These are phyloP conservation scores for Mantis religiosa DNA, from an alignment of 2,888 invertebrate genomes.

Conservation along the genomic window DNA sequence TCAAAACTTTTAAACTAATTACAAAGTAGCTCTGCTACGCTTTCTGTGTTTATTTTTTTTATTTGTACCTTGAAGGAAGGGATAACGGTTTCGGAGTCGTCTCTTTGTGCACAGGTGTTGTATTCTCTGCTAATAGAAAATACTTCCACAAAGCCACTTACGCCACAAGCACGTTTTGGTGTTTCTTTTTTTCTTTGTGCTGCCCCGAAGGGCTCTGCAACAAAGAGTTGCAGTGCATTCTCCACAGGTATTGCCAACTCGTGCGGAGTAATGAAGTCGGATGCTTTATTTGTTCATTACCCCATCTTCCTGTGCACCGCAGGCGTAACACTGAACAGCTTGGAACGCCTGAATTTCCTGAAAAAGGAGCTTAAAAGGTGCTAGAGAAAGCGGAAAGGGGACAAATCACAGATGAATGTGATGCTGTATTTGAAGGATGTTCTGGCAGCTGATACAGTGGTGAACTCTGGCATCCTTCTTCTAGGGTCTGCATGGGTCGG, in stretches of 20 bases:
- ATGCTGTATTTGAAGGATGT: too few relatives aligned
- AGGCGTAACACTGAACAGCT: background rate
- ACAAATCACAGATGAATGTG: too few relatives aligned
- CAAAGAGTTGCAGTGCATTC: background rate
- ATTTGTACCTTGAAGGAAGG: too few relatives aligned
- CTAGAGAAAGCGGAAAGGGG: too few relatives aligned
- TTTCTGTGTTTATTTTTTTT: too few relatives aligned
- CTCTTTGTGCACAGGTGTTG: background rate
- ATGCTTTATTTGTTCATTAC: background rate
- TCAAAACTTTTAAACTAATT: too few relatives aligned
- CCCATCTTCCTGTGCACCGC: background rate
- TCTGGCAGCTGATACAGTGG: too few relatives aligned
- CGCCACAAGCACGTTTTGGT: background rate
- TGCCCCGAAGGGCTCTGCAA: background rate
- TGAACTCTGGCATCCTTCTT: too few relatives aligned
- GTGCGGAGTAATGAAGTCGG: background rate
- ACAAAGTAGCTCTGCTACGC: too few relatives aligned
- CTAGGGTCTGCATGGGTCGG: too few relatives aligned
- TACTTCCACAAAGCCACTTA: background rate
- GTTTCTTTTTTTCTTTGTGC: background rate
- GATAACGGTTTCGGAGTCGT: background rate
- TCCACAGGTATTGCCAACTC: background rate
- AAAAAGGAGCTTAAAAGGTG: too few relatives aligned
- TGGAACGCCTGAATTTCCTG: background rate
- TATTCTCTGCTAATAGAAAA: background rate